Base-by-base conservation (phyloP, 2,113 vertebrate species). In the Odobenus rosmarus region DNA sequence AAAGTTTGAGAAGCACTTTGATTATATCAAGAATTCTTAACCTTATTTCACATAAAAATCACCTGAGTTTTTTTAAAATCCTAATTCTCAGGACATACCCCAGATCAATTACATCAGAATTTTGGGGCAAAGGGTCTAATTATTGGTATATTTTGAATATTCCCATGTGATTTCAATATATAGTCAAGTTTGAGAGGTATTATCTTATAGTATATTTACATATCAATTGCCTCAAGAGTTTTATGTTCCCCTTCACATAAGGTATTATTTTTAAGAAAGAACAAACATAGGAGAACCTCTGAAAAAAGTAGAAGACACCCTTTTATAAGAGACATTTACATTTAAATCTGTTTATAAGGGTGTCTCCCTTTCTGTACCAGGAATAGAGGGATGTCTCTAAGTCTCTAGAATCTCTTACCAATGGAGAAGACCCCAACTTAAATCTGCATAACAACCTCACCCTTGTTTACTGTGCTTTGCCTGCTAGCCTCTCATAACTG, bases 251-350 rank as follows among this genome's bases (percentile, higher is more conserved):
- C 8, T 36, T 77, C 14, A 23, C 72, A 62, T 77, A 79, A 90
- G 23, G 57, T 39, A 79, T 89, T 89, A 51, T 90, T 79, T 79
- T 79, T 90, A 90, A 90, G 46, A 62, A 90, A 80, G 15, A 90
- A 33, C 42, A 51, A 46, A 28, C 31, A 51, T 14, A 64, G 10
- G 42, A 64, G 62, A 51, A 64, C 18, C 46, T 64, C 42, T 28
- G 88, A 51, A 64, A 64, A 90, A 61, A 79, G 74, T 51, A 90
- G 42, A 51, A 79, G 15, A 49, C 39, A 90, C 61, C 24, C 88
- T 90, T 90, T 79, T 64, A 11, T 39, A 80, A 14, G 33, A 80
- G 33, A 39, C 26, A 79, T 80, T 64, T 80, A 16, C 57, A 80
- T 90, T 64, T 53, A 88, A 57, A 72, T 36, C 62, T 69, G 55